Base-by-base conservation (phyloP, 2,888 invertebrate genomes). In the Nephrotoma guestfalica region DNA sequence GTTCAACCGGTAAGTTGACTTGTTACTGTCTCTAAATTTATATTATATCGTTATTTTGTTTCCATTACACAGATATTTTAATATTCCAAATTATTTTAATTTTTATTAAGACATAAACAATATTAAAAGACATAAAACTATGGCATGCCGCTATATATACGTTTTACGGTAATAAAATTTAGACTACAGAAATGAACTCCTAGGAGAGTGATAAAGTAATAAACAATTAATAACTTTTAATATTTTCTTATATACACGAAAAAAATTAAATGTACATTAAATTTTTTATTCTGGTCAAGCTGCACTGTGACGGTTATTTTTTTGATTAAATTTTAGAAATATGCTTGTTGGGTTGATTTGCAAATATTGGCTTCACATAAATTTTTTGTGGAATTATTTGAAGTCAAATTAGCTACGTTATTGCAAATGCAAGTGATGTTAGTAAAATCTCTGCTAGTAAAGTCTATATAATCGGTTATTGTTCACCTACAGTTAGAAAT, bases 1-100 rank as follows among this genome's bases (percentile, higher is more conserved):
- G 96, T 89, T 94, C 95, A 89, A 95, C 96, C 88, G 96, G 94
- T 94, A 91, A 92, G 91, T 91, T 86, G 15, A 84, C n/a, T 41
- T 41, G 7, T 7, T 86, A 30, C 41, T 43, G 84, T 30, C 7
- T 41, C 15, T n/a, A 0, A 18, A 13, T 18, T 11, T 11, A 71
- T 57, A 71, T 71, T 18, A 30, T 30, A 71, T 71, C 30, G 71
- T 7, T 84, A 47, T 86, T 15, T 9, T 40, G 42, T 47, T 30
- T 43, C 30, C 45, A 86, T 43, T 45, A 18, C 40, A 45, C 30
- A 30, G 71, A 30, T 47, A 13, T 47, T 71, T 71, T 15, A 30
- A 9, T 71, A 30, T 71, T 71, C 43, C 11, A 18, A 30, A 1
- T n/a, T 86, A 47, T 86, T 45, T 47, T n/a, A 9, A 9, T 86